phyloP scores from a whole-genome alignment of 2,888 invertebrate species.

The Macrosoma leucophasiata region DNA sequence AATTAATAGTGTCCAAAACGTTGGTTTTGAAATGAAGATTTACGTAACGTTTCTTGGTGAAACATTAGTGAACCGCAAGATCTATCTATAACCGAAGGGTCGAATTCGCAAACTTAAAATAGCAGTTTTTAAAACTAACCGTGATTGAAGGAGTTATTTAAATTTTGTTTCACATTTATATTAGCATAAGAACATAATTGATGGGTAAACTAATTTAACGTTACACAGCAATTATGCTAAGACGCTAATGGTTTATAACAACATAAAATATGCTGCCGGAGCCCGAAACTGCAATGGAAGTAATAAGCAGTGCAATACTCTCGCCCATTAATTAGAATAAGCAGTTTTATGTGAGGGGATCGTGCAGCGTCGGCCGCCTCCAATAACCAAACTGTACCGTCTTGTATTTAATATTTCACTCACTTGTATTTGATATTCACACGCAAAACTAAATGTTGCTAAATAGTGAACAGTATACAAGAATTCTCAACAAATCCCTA shows the following conservation, averaged over 20 bases:
- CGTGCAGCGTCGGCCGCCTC: slow-evolving; percentile 31
- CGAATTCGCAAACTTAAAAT: background rate
- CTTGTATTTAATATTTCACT: no score
- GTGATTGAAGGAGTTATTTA: slow-evolving; percentile 16
- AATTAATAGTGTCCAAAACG: no score
- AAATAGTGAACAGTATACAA: no score
- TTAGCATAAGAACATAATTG: slow-evolving; percentile 65
- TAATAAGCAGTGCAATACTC: slow-evolving; percentile 72
- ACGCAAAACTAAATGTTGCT: background rate
- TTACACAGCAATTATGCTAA: slow-evolving; percentile 69
- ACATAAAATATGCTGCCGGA: slow-evolving; percentile 66
- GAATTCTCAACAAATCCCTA: slow-evolving; percentile 18
- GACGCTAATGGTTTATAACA: slow-evolving; percentile 68
- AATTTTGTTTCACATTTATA: slow-evolving; percentile 38
- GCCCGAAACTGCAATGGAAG: slow-evolving; percentile 66
- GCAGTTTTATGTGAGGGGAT: slow-evolving; percentile 60
- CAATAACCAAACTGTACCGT: slow-evolving; percentile 30
- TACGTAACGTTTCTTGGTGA: no score
- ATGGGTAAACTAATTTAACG: slow-evolving; percentile 69
- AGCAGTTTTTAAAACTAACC: background rate
- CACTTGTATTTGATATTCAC: no score
- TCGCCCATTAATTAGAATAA: slow-evolving; percentile 67
- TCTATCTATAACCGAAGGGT: no score
- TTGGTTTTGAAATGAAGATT: no score
- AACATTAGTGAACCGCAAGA: no score